Base-by-base conservation (phyloP, 2,113 vertebrate species). In the Bufo bufo region DNA sequence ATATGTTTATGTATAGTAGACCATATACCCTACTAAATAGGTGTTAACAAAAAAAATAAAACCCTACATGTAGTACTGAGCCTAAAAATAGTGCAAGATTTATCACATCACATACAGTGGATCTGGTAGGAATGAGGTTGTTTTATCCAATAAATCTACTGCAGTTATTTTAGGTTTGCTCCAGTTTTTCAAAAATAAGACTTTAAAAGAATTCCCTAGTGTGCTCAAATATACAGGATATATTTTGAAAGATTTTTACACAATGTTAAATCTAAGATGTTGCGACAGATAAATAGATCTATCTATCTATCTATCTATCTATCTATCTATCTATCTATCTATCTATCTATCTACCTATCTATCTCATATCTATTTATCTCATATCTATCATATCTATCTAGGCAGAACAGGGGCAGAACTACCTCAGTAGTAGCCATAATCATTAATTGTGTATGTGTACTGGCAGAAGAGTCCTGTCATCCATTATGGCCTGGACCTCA, bases 91-190 rank as follows among this genome's bases (percentile, higher is more conserved):
- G 54, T 59, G 69, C 6, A 54, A 72, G 65, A 82, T 87, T 69
- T 45, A 82, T 87, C 52, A 82, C 66, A 82, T 87, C 49, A 71
- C 50, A 72, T 16, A 58, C 7, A 61, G 61, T 58, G 66, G 59
- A 65, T 23, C n/a, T 59, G 66, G 63, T 79, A 54, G 72, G 75
- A 82, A 63, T 82, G 33, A 17, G 4, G 75, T 69, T 82, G 66
- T 74, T 66, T 23, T 71, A 54, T 50, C 23, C 47, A 69, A 87
- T 82, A 82, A 87, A 82, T 87, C 78, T 87, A 71, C 49, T 61
- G 66, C 52, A 82, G 86, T 87, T 87, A 87, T 87, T 87, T 87
- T 87, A 74, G 86, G 59, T 87, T 82, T 81, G 86, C 52, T 69
- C 78, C 54, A 87, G 65, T 74, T 87, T 87, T 49, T 47, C 77